Percentiles rank a stretch among this genome's conserved stretches.
phyloP scores from a whole-genome alignment of 2,888 invertebrate genomes.

The Aleiodes testaceus region DNA sequence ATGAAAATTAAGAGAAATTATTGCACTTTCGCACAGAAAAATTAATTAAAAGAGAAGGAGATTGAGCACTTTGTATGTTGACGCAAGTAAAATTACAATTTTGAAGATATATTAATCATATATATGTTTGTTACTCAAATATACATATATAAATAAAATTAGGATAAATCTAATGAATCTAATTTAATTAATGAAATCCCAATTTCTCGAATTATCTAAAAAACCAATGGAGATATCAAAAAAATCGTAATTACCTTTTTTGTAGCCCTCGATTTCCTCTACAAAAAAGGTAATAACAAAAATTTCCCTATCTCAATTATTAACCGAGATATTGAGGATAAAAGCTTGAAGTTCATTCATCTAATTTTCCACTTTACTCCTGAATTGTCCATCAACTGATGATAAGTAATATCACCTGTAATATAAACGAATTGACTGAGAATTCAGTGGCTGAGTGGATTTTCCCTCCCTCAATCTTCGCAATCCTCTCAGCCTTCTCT shows the following conservation, averaged over 20 bases:
- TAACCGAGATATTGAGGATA: no score
- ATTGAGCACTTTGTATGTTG: conserved; percentile 11
- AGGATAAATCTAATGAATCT: conserved; percentile 38
- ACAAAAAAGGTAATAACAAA: no score
- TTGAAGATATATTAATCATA: not conserved
- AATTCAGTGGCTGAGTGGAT: conserved; percentile 30
- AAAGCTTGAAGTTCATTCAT: not conserved
- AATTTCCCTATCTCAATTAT: no score
- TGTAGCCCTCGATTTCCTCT: no score
- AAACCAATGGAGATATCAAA: no score
- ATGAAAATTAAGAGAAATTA: conserved; percentile 26
- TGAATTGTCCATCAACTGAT: not conserved
- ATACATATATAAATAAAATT: conserved; percentile 5
- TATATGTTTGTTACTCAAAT: conserved; percentile 39
- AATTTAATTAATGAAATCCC: no score
- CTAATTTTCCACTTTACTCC: not conserved
- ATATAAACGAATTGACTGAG: conserved; percentile 31
- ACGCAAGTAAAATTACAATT: not conserved
- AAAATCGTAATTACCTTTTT: no score
- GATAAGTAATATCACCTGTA: conserved; percentile 11
- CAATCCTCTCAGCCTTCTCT: conserved; percentile 26
- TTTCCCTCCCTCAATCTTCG: conserved; percentile 10
- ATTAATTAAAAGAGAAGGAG: not conserved
- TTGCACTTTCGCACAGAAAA: conserved; percentile 35
- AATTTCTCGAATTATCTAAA: no score